Base-by-base conservation (phyloP, 2,888 invertebrate species). In the Ectropis crepuscularia region DNA sequence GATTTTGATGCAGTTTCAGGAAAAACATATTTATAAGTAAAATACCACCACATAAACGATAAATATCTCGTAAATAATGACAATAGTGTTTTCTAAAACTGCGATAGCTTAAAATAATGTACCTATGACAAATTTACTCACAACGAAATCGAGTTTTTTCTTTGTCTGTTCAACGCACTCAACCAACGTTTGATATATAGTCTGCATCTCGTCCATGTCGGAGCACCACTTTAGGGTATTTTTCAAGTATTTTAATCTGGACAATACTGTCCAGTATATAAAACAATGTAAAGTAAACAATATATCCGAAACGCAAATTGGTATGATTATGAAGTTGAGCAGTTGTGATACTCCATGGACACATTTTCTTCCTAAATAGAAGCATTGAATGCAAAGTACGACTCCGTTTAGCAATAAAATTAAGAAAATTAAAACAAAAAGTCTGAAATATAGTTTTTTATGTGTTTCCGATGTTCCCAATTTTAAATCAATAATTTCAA, bases 101-200 rank as follows among this genome's bases (percentile, higher is more conserved):
- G 2, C 16, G 16, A 37, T 28, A 28, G 41, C 12, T 41, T 9
- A 53, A 39, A 41, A 10, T n/a, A n/a, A 6, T 0, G n/a, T 16
- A 16, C 46, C 16, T 9, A 16, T 55, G 16, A 28, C 16, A 28
- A 28, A 28, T 45, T 6, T 5, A 55, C 55, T 47, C 28, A 55
- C 55, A 2, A 55, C 10, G 38, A 47, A 55, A 16, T 55, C 55
- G 16, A 55, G 47, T 28, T 41, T 39, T 39, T 10, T 48, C 47
- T 55, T 55, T 10, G 16, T 47, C 9, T 55, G 12, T 39, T 55
- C 47, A 5, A 41, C 7, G 16, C 16, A 46, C 41, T 55, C 55
- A 5, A 38, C 55, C 12, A 55, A 6, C 5, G 28, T 16, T 10
- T 28, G 47, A 41, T 55, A 55, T 6, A 55, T 55, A 28, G 5